Base-by-base conservation (phyloP, 2,888 invertebrate genomes). In the Lithophane semibrunnea region DNA sequence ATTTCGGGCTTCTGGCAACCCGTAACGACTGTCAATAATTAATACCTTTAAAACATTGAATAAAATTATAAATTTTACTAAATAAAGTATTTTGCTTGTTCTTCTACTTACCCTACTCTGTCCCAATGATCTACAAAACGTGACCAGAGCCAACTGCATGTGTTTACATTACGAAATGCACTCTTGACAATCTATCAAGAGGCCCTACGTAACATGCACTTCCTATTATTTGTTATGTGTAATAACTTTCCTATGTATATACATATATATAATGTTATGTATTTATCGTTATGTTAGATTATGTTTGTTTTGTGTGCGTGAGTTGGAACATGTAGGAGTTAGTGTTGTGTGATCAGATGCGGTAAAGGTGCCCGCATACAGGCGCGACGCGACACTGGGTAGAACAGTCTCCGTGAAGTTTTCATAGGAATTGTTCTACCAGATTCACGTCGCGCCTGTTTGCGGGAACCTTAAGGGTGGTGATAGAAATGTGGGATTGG, bases 161-260 rank as follows among this genome's bases (percentile, higher is more conserved):
- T 75, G 60, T 56, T 79, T 8, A 13, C 49, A 66, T 80, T 83
- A 61, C 79, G 84, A 54, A 80, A 80, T 61, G 3, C 21, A 24
- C 13, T 44, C 24, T 37, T 52, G 68, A 79, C 77, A 67, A 13
- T 21, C 1, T 78, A 83, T 79, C 83, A 52, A 58, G 10, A 0
- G 29, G 13, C 18, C 1, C 44, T 21, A 68, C 68, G 79, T 83
- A 83, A 78, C 18, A 49, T 78, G 68, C 68, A 79, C 79, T 83
- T 79, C 79, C 79, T 79, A 79, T 68, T 83, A 83, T 79, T 78
- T 78, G 24, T 78, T 64, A 52, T 78, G 63, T 78, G 63, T 78
- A 56, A 67, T 49, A 37, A 56, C 44, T 44, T 24, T 58, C 16
- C 77, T 82, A 76, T 77, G 16, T 64, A 58, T 64, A 58, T 49